Percentiles rank a stretch among this genome's conserved stretches.
These are phyloP conservation scores for Lithophane leautieri DNA, from an alignment of 2,888 invertebrate genomes.

Conservation along the genomic window DNA sequence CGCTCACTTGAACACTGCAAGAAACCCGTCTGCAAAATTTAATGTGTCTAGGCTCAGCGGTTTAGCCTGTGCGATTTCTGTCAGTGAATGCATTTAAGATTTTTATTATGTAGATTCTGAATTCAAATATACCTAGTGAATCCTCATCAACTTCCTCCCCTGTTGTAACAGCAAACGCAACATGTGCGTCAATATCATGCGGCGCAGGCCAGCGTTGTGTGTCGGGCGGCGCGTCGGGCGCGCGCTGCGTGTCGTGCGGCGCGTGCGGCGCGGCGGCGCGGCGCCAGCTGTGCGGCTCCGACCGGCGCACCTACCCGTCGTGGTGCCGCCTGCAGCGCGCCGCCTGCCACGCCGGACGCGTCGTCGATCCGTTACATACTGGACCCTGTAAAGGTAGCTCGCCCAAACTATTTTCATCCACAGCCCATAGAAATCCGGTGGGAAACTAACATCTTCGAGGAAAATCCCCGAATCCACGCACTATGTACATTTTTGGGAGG, in stretches of 20 bases:
- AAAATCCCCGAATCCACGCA: background rate
- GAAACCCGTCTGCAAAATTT: background rate
- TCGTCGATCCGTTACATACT: constrained; percentile 93
- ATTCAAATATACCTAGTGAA: background rate
- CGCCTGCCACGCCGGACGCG: constrained; percentile 93
- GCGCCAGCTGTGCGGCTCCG: constrained; percentile 92
- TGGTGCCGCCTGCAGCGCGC: constrained; percentile 95
- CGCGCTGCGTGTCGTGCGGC: constrained; percentile 81
- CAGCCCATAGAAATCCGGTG: background rate
- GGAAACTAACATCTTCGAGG: background rate
- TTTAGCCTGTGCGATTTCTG: background rate
- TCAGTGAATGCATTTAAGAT: background rate
- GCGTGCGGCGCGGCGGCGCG: constrained; percentile 82
- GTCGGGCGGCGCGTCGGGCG: constrained; percentile 83
- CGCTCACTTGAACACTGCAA: background rate
- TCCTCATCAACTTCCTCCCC: background rate
- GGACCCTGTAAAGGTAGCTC: constrained; percentile 91
- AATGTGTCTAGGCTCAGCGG: background rate
- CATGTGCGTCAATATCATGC: constrained; percentile 82
- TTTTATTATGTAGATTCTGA: background rate
- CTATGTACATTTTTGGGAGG: background rate
- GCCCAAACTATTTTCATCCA: background rate
- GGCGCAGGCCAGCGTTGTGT: constrained; percentile 84
- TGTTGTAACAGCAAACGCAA: constrained; percentile 81
- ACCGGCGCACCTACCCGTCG: constrained; percentile 93